Evolutionary conservation across 2,797 vertebrate species (phyloP).

Genomic region (Melanotaenia nigrans): DNA sequence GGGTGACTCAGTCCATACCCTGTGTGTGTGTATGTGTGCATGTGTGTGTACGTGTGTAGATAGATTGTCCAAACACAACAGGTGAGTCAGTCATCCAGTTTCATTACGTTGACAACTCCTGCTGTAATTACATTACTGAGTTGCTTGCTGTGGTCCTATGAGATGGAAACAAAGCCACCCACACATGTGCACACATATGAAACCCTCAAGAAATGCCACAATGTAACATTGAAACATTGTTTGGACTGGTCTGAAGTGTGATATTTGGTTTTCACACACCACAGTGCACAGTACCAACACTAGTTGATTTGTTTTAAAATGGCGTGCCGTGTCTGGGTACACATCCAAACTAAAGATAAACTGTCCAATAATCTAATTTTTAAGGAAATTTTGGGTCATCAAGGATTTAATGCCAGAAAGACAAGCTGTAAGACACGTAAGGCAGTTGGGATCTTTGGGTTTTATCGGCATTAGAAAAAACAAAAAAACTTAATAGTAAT

Average conservation of each 20-base stretch:
- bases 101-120: slow-evolving; percentile 52
- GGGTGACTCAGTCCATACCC: too few relatives aligned
- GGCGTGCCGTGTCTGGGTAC: slow-evolving; percentile 3
- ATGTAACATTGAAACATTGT: slow-evolving; percentile 32
- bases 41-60: slow-evolving; percentile 4
- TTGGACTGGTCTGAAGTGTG: slow-evolving; percentile 19
- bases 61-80: slow-evolving; percentile 41
- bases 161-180: slow-evolving; percentile 13
- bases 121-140: slow-evolving; percentile 42
- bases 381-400: too few relatives aligned
- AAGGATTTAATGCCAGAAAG: too few relatives aligned
- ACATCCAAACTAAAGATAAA: slow-evolving; percentile 5
- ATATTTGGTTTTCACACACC: slow-evolving; percentile 14
- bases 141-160: slow-evolving; percentile 29
- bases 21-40: not conserved
- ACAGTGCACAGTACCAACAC: not conserved
- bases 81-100: slow-evolving; percentile 53
- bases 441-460: too few relatives aligned
- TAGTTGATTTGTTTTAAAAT: not conserved
- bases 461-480: too few relatives aligned
- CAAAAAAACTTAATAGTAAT: not conserved
- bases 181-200: slow-evolving; percentile 4
- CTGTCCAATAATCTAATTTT: not conserved
- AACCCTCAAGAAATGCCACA: slow-evolving; percentile 20
- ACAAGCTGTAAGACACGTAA: too few relatives aligned